phyloP scores from a whole-genome alignment of 2,797 vertebrate species.

The Tolypeutes matacus region DNA sequence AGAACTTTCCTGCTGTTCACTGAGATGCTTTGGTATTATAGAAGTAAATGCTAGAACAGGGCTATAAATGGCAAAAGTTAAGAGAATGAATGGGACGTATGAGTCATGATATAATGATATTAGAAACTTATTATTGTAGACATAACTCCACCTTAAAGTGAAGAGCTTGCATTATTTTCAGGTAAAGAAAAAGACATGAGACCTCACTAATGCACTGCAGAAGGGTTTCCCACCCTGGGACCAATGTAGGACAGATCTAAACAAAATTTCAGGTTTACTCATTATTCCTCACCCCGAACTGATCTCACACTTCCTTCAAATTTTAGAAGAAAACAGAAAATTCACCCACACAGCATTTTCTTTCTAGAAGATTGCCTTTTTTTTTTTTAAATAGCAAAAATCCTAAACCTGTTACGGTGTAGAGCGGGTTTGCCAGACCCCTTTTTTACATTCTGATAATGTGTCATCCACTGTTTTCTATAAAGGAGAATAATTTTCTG shows the following conservation, averaged over 20 bases:
- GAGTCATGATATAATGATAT: fast-evolving
- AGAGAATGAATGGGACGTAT: fast-evolving
- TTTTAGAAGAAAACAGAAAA: not conserved
- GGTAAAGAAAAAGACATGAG: not conserved
- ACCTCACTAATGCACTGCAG: fast-evolving
- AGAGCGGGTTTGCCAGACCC: not conserved
- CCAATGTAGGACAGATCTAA: fast-evolving
- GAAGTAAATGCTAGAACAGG: fast-evolving
- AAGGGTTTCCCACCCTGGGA: fast-evolving
- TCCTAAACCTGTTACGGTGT: not conserved
- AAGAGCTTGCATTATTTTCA: not conserved
- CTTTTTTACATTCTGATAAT: fast-evolving
- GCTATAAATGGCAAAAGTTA: fast-evolving
- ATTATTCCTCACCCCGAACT: not conserved
- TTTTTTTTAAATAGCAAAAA: not conserved
- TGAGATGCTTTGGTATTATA: fast-evolving
- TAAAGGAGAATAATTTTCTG: not conserved
- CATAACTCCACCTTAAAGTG: fast-evolving
- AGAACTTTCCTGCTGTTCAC: not conserved
- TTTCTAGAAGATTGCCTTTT: not conserved
- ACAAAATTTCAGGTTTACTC: fast-evolving
- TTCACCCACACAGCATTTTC: too few relatives aligned
- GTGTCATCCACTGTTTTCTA: fast-evolving
- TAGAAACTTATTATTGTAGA: fast-evolving
- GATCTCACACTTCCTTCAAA: too few relatives aligned